Conservation (phyloP, 2,797 vertebrate species). For the Myioborus miniatus region DNA sequence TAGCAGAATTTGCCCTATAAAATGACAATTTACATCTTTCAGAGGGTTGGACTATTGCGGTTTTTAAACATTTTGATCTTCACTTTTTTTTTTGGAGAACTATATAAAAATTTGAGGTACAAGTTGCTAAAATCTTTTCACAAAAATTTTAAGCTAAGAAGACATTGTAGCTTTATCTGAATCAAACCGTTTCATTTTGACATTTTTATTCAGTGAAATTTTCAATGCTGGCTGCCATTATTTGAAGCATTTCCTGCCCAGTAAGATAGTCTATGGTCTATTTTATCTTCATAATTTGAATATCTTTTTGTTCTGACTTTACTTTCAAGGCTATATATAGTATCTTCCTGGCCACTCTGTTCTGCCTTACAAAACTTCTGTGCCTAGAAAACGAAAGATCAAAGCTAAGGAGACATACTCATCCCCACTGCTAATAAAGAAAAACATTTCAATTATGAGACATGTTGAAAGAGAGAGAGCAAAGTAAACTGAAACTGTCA, state of each 20-base stretch:
- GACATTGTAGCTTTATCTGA: not conserved
- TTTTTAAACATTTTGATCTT: not conserved
- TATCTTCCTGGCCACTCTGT: not conserved
- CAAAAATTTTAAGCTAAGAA: not conserved
- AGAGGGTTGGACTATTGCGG: fast-evolving
- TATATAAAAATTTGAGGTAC: not conserved
- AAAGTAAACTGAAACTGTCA: not conserved
- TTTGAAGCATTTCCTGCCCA: not conserved
- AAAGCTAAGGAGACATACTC: not conserved
- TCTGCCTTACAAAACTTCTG: not conserved
- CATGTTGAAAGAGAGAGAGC: not conserved
- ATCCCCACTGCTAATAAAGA: not conserved
- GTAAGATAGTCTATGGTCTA: not conserved
- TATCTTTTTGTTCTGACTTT: not conserved
- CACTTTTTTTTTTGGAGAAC: not conserved
- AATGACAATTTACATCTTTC: not conserved
- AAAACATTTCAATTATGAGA: not conserved
- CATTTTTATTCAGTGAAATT: not conserved
- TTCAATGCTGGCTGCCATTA: not conserved
- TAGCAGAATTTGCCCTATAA: not conserved
- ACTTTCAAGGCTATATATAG: not conserved
- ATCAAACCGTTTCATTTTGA: not conserved
- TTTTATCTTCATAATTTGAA: not conserved
- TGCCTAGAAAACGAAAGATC: not conserved
- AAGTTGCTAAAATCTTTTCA: not conserved